Percentiles rank a stretch among this genome's conserved stretches.
These are phyloP conservation scores for Sisyra terminalis DNA, from an alignment of 2,888 invertebrate genomes.

Conservation along the genomic window DNA sequence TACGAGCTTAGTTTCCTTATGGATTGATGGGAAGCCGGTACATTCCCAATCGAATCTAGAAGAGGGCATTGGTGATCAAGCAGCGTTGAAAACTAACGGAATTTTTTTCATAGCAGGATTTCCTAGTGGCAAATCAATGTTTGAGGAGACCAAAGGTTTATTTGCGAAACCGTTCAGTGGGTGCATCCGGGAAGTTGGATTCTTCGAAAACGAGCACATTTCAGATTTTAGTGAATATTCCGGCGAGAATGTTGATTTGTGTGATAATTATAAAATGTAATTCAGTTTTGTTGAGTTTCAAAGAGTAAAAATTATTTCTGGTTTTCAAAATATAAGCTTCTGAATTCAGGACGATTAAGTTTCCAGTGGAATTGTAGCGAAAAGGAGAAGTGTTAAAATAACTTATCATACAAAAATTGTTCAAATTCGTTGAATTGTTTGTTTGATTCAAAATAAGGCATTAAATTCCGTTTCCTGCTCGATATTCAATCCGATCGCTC, in stretches of 20 bases:
- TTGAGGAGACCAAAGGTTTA: constrained; percentile 23
- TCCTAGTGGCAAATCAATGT: constrained; percentile 20
- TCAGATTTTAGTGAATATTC: constrained; percentile 37
- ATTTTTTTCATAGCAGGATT: constrained; percentile 29
- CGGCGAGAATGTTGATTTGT: constrained; percentile 39
- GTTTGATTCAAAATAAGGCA: too few relatives aligned
- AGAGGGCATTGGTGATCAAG: constrained; percentile 11
- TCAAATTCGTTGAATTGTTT: too few relatives aligned
- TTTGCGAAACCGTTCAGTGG: constrained; percentile 27
- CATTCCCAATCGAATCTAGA: constrained; percentile 15
- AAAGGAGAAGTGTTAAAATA: too few relatives aligned
- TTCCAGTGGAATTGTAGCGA: too few relatives aligned
- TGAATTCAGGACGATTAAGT: too few relatives aligned
- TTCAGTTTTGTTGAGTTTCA: too few relatives aligned
- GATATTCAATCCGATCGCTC: too few relatives aligned
- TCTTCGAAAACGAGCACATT: constrained; percentile 23
- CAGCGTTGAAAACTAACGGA: constrained; percentile 20
- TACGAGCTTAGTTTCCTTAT: constrained; percentile 26
- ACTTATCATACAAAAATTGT: too few relatives aligned
- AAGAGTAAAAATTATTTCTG: too few relatives aligned
- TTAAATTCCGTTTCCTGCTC: too few relatives aligned
- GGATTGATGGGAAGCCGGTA: constrained; percentile 26
- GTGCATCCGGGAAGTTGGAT: constrained; percentile 27
- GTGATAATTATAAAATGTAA: constrained; percentile 25
- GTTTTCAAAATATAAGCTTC: too few relatives aligned